Evolutionary conservation across 2,888 invertebrate genomes (phyloP).

Genomic region (Plebejus melissa): DNA sequence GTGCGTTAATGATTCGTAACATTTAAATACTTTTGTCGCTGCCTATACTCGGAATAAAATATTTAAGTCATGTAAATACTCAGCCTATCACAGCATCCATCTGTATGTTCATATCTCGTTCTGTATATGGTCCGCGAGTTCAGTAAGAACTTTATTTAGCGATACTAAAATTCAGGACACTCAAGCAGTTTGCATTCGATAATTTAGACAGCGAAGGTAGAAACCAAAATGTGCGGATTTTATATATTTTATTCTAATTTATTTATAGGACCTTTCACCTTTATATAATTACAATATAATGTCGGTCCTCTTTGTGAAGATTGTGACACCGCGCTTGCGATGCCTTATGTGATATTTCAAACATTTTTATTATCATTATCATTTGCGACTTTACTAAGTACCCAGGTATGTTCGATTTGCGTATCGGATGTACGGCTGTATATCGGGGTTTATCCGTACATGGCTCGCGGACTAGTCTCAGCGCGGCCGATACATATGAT

Average conservation of each 20-base stretch:
- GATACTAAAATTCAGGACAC: neutral
- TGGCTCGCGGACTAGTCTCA: conserved; percentile 34
- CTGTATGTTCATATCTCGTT: conserved; percentile 11
- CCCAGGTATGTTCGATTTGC: conserved; percentile 35
- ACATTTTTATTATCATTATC: no score
- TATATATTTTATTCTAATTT: no score
- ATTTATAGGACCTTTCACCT: no score
- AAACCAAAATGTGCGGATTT: no score
- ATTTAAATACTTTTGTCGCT: neutral
- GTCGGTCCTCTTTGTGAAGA: no score
- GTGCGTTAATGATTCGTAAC: no score
- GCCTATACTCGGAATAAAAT: conserved; percentile 16
- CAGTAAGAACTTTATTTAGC: conserved; percentile 31
- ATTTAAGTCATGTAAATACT: conserved; percentile 23
- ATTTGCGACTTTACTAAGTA: neutral
- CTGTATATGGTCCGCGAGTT: conserved; percentile 19
- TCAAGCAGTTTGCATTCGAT: neutral
- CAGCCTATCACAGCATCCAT: conserved; percentile 11
- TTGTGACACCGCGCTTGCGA: no score
- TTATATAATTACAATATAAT: no score
- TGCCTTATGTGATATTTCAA: no score
- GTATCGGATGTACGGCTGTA: conserved; percentile 34
- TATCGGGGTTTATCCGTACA: conserved; percentile 36
- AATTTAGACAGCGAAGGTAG: neutral
- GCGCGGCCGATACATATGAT: conserved; percentile 37